Base-by-base conservation (phyloP, 2,797 vertebrate genomes). In the Dicrostonyx torquatus region DNA sequence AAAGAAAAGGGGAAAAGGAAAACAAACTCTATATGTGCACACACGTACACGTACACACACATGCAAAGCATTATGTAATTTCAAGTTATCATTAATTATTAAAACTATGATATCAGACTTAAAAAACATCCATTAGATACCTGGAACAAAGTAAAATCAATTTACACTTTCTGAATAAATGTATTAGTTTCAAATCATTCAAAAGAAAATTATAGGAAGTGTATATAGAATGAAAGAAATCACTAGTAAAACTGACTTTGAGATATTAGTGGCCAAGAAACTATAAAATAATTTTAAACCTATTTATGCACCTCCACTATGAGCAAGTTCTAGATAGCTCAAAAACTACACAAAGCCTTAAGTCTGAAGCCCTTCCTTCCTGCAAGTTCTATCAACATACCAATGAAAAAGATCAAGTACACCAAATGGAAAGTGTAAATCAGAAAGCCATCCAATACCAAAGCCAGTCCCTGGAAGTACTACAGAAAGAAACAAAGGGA, bases 161-260 rank as follows among this genome's bases (percentile, higher is more conserved):
- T 89, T 77, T 31, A 17, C 50, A 91, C 40, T 31, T 95, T 83
- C 15, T 94, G 14, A 95, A 85, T 70, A 18, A 79, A 79, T 26
- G 15, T 73, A 90, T 91, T 95, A 95, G 53, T 90, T 95, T 92
- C 66, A 93, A 88, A 64, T 53, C 40, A 87, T 0, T 76, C 6
- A 50, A 93, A 96, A 95, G 53, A 95, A 90, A 96, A 93, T 72
- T 43, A 91, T 1, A 91, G 82, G 20, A 85, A 48, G 64, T 86
- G 6, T 70, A 87, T 26, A 55, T 66, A 31, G 48, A 68, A 40
- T 48, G 12, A 68, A 31, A 92, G 11, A 80, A 95, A 90, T 4
- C 1, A 34, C 87, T 40, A 64, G 88, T 84, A 92, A 96, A 96
- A 96, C 17, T 73, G 14, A 86, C 20, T 90, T 82, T 85, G 78